These are phyloP conservation scores for Leptestheria dahalacensis DNA, from an alignment of 1,140 invertebrate genomes.

Conservation along the genomic window DNA sequence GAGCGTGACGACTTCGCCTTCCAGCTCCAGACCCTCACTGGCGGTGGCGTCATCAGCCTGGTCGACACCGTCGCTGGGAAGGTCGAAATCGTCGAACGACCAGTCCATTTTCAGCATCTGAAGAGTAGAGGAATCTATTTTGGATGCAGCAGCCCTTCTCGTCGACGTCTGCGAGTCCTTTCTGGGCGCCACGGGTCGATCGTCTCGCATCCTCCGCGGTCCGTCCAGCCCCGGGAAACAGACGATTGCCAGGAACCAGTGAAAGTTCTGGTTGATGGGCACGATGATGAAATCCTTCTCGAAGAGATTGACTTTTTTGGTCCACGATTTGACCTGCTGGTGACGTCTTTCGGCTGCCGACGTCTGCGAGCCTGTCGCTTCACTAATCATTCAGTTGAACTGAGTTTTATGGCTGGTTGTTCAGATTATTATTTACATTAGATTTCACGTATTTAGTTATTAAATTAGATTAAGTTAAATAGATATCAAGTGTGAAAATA, in stretches of 20 bases:
- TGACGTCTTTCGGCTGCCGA: slow-evolving; percentile 69
- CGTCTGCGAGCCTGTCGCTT: slow-evolving; percentile 37
- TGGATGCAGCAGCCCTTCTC: background rate
- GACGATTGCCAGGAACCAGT: slow-evolving; percentile 96
- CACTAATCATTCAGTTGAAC: slow-evolving; percentile 8
- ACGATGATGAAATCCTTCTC: slow-evolving; percentile 92
- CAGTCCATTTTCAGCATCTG: too few species aligned
- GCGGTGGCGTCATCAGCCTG: too few species aligned
- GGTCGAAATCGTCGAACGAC: too few species aligned
- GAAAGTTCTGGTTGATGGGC: slow-evolving; percentile 88
- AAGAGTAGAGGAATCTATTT: background rate
- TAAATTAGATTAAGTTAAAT: too few species aligned
- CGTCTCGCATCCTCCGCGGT: background rate
- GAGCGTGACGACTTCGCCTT: too few species aligned
- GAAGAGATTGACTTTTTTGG: slow-evolving; percentile 90
- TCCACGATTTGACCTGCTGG: slow-evolving; percentile 84
- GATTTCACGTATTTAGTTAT: too few species aligned
- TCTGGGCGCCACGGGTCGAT: slow-evolving; percentile 9
- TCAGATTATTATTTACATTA: too few species aligned
- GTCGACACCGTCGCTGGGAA: too few species aligned
- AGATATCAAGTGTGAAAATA: too few species aligned
- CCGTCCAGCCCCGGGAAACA: slow-evolving; percentile 69
- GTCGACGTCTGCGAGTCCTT: background rate
- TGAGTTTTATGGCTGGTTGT: too few species aligned
- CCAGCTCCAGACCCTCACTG: too few species aligned